Base-by-base conservation (phyloP, 2,113 vertebrate genomes). In the Tragulus kanchil region DNA sequence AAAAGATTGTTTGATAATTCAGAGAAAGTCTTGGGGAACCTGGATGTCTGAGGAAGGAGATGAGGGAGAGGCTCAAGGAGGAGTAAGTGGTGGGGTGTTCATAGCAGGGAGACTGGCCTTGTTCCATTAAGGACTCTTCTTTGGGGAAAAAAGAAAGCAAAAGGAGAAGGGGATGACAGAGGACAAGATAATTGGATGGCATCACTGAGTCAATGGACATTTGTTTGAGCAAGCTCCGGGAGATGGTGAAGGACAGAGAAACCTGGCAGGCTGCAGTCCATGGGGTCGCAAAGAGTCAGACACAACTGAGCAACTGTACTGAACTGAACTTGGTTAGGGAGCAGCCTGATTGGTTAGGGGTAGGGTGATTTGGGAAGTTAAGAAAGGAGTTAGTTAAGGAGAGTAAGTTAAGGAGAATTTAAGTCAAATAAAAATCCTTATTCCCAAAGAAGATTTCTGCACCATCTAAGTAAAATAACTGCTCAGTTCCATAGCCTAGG, bases 101-200 rank as follows among this genome's bases (percentile, higher is more conserved):
- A 8, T 0, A 0, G 25, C 69, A 5, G 36, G 28, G 8, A 52
- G 0, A 3, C 61, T 17, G 3, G 4, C 2, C 7, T 21, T 31
- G 2, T 2, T 31, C 67, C 8, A 19, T 36, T 14, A 7, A 61
- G 65, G 31, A 69, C 13, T 36, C 36, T 36, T 2, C 36, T 36
- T 36, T 36, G 36, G 36, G 36, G 36, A 36, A 36, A 36, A 36
- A 36, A 36, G 36, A 36, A 36, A 36, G 36, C 36, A 36, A 36
- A 36, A 36, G 36, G 36, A 36, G 36, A 36, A 36, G 36, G 36
- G 36, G 36, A 36, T 36, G 36, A 36, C 36, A 36, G 36, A 36
- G 36, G 36, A 36, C 36, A 36, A 36, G 36, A 36, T 36, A 36
- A 36, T 36, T 36, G 36, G 36, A 36, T 36, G 36, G 36, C 2